Evolutionary conservation across 2,888 invertebrate genomes (phyloP), one percentile per base, ranked within the genome.

Genomic region (Scaptomyza flava): DNA sequence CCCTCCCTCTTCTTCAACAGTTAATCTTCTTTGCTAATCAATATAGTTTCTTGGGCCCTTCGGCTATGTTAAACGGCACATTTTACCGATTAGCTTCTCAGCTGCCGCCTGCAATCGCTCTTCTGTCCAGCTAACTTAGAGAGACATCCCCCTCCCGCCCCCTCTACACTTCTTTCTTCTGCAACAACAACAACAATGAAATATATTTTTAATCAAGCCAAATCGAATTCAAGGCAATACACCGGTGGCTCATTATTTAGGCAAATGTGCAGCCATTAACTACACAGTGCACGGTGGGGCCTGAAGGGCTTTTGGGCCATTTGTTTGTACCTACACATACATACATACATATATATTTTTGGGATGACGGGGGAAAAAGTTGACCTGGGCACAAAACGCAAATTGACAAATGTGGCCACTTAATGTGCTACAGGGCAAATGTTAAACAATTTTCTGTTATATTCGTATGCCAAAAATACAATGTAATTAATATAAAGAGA

Each of bases 161-260:
- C 2, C 31, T 31, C 34, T 17, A 6, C 8, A 47, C 52, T 11
- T 53, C 48, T 60, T 17, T 41, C 17, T 8, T 17, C 17, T 41
- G 17, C 41, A 41, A 17, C 41, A 41, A 82, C 41, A 41, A 17
- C 41, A 41, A 82, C 78, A 87, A 85, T 85, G 88, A 85, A 86
- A 85, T 86, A 85, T 85, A 82, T 79, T 85, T 85, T 85, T 85
- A 85, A 85, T 85, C 84, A 87, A 82, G 87, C 82, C 70, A 87
- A 82, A 85, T 85, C 88, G 84, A 86, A 83, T 87, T 81, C 87
- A 76, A 82, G 77, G 85, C 87, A 83, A 85, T 85, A 79, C 84
- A 81, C 83, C 88, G 88, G 88, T 87, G 87, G 59, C 88, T 85
- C 84, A 87, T 85, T 85, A 85, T 85, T 85, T 85, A 85, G 84